Base-by-base conservation (phyloP, 2,113 vertebrate species). In the Scopus umbretta region DNA sequence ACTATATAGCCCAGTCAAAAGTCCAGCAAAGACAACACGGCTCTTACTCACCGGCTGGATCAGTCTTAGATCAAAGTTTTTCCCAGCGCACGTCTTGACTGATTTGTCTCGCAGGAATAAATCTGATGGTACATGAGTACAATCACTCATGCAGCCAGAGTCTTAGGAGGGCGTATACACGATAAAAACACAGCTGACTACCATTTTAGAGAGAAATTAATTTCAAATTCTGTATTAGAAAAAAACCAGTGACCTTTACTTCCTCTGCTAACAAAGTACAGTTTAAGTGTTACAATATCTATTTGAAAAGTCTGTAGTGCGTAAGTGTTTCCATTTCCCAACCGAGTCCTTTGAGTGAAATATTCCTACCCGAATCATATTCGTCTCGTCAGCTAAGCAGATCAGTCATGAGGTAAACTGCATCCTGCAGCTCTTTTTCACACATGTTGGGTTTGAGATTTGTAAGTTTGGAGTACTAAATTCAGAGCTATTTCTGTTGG, bases 381-480 rank as follows among this genome's bases (percentile, higher is more conserved):
- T 17, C 42, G 9, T 9, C 29, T 73, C 63, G 40, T 17, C 47
- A 93, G 82, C 55, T 25, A 5, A 61, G 42, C 1, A 43, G 34
- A 40, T 43, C 74, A 22, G 47, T 94, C 91, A 88, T 1, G 80
- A 91, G 4, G 29, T 25, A n/a, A 76, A 47, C 14, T 55, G 34
- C 15, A 7, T 2, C 66, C 62, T 71, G 66, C n/a, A 72, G 67
- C 47, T 66, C 50, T 61, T 26, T 36, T 21, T 90, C 34, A 30
- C 5, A 7, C 36, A 16, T 1, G 4, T 68, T 53, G 78, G 40
- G 29, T 97, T 98, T 62, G 99, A 99, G 97, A 99, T 98, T 43
- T 98, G 98, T 52, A 99, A 95, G 55, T 98, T 91, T 5, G 99
- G 99, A 16, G 99, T 98, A 92, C 98, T 99, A 65, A 99, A 98